Conservation (phyloP, 2,888 invertebrate genomes). For the Troides oblongomaculatus region DNA sequence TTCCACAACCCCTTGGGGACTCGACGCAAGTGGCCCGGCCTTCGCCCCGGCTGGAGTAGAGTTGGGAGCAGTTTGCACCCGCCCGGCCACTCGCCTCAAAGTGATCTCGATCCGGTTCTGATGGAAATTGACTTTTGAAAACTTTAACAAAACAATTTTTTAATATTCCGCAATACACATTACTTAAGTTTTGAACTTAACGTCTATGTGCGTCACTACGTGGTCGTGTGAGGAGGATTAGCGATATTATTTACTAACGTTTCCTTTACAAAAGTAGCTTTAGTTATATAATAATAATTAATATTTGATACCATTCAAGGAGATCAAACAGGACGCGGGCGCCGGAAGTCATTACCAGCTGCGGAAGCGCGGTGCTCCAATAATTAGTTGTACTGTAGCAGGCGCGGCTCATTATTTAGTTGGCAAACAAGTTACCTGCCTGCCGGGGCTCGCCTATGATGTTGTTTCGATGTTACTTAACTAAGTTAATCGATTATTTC, state of each 20-base stretch:
- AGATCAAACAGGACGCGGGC: constrained; percentile 1
- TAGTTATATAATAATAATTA: not conserved
- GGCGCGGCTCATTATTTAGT: constrained; percentile 25
- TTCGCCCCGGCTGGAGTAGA: constrained; percentile 23
- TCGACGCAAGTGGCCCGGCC: constrained; percentile 20
- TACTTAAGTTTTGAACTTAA: no score
- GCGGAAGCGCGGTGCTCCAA: constrained; percentile 7
- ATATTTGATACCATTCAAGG: not conserved
- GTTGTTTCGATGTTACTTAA: constrained; percentile 9
- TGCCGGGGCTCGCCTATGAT: not conserved
- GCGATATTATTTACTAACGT: no score
- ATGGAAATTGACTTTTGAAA: not conserved
- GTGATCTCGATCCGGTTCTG: constrained; percentile 3
- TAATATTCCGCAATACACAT: no score
- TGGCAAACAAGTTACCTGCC: constrained; percentile 9
- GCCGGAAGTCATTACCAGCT: constrained; percentile 12
- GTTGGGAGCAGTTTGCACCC: constrained; percentile 23
- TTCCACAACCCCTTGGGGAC: constrained; percentile 19
- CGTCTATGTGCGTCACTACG: no score
- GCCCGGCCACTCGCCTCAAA: constrained; percentile 16
- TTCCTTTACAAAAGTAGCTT: no score
- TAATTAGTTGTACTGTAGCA: constrained; percentile 25
- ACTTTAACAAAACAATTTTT: no score
- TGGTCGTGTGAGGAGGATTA: no score
- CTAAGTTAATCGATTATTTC: not conserved